These are phyloP conservation scores for Zosterops hypoxanthus DNA, from an alignment of 2,113 vertebrate genomes.

Conservation along the genomic window DNA sequence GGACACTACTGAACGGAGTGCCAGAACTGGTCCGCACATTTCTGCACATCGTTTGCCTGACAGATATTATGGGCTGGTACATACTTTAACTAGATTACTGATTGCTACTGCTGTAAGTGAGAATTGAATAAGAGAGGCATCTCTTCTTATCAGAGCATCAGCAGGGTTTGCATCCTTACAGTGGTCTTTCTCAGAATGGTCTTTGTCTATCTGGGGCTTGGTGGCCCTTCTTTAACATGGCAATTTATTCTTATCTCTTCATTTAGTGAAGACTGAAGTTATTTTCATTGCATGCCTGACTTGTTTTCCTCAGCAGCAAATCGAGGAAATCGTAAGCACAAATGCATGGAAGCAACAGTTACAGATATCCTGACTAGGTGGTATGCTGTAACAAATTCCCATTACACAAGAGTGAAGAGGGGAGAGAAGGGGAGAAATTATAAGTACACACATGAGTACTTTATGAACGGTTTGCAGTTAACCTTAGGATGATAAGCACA, in stretches of 20 bases:
- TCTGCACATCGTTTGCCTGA: constrained; percentile 82
- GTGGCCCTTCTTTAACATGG: constrained; percentile 17
- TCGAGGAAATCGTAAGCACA: background rate
- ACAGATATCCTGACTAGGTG: background rate
- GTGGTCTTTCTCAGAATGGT: constrained; percentile 56
- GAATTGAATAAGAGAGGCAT: constrained; percentile 74
- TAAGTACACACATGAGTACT: background rate
- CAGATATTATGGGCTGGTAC: constrained; percentile 80
- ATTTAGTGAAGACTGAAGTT: constrained; percentile 28
- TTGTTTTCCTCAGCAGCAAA: constrained; percentile 45
- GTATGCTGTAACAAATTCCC: background rate
- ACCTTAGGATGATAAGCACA: constrained; percentile 10
- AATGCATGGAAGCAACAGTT: constrained; percentile 7
- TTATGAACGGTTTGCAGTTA: background rate
- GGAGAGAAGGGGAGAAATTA: background rate
- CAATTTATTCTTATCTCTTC: constrained; percentile 60
- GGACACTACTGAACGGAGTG: constrained; percentile 80
- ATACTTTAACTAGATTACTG: constrained; percentile 80
- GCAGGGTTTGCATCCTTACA: constrained; percentile 57
- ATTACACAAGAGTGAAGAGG: background rate
- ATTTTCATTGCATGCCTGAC: constrained; percentile 29
- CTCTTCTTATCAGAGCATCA: constrained; percentile 68
- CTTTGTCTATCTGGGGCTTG: constrained; percentile 45
- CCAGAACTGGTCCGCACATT: constrained; percentile 80
- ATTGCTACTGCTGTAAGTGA: constrained; percentile 76